phyloP scores from a whole-genome alignment of 2,888 invertebrate species.

The Chalcosyrphus nemorum region DNA sequence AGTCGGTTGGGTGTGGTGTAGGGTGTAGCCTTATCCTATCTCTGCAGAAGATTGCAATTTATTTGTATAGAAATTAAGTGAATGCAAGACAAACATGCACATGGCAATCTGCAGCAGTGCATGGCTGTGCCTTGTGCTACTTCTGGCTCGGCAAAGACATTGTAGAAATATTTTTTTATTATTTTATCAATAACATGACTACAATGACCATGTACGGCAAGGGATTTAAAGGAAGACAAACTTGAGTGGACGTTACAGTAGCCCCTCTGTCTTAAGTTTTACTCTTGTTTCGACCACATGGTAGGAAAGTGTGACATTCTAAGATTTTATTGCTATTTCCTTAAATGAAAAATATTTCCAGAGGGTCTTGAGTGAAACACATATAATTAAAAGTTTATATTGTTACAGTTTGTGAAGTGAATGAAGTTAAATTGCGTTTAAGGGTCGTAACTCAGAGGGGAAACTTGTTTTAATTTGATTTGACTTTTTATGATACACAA shows the following conservation, averaged over 20 bases:
- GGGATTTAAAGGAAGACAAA: conserved; percentile 12
- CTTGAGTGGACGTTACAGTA: background rate
- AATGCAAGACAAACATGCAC: conserved; percentile 21
- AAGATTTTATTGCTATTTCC: conserved; percentile 7
- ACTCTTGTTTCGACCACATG: background rate
- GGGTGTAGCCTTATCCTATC: conserved; percentile 11
- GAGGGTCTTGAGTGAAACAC: background rate
- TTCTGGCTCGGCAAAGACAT: conserved; percentile 11
- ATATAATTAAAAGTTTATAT: conserved; percentile 22
- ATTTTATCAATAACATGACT: conserved; percentile 20
- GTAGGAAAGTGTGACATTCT: conserved; percentile 12
- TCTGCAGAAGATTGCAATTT: conserved; percentile 45
- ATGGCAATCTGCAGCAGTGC: background rate
- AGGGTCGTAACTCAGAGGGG: too few species aligned
- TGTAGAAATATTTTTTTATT: conserved; percentile 31
- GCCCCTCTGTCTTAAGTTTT: background rate
- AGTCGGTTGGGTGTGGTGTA: background rate
- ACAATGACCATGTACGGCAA: background rate
- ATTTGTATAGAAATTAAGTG: conserved; percentile 55
- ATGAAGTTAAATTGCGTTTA: too few species aligned
- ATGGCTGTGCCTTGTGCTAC: conserved; percentile 26
- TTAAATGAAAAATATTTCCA: background rate
- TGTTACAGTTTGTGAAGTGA: background rate
- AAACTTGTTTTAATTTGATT: too few species aligned
- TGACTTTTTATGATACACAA: too few species aligned